Evolutionary conservation across 2,113 vertebrate species (phyloP), one percentile per base, ranked within the genome.

Genomic region (Oceanites oceanicus): DNA sequence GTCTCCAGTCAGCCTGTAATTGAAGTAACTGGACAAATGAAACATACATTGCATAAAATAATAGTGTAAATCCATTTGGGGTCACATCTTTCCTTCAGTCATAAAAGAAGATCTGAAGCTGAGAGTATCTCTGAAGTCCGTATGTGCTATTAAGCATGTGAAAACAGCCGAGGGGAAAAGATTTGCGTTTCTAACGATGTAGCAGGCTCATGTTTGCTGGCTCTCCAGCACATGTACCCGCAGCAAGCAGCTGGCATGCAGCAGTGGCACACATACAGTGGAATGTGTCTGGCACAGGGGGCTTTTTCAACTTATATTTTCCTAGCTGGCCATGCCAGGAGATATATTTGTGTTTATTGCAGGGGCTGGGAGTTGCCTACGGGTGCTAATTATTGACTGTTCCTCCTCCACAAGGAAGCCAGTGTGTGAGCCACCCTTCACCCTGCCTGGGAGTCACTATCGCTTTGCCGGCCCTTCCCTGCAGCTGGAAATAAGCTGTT

Each of bases 301-400:
- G 32, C 56, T 82, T 95, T 91, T 96, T 75, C 78, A 95, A 42
- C 45, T 81, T 59, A 1, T 92, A 15, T 95, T 95, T 96, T 96
- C 85, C 93, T 82, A 47, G 83, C 59, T 65, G 78, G 14, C 84
- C 81, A 40, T 80, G 96, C 93, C 93, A 97, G 96, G 84, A 96
- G 88, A 93, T 78, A 82, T 93, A 92, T 97, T 97, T 97, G 72
- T 96, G 85, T 87, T 97, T 97, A 85, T 87, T 95, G 87, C 85
- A 67, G 68, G 68, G 29, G 58, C 91, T 90, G 92, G 88, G 87
- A 94, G 85, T 63, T 66, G 85, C 73, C 86, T 78, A 36, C 95
- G 85, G 88, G 89, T 94, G 89, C 93, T 83, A 45, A 86, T 91
- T 94, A 83, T 53, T 58, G 82, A 49, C 82, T 23, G 4, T 96